Evolutionary conservation across 2,888 invertebrate species (phyloP).

Genomic region (Hypercompe scribonia): DNA sequence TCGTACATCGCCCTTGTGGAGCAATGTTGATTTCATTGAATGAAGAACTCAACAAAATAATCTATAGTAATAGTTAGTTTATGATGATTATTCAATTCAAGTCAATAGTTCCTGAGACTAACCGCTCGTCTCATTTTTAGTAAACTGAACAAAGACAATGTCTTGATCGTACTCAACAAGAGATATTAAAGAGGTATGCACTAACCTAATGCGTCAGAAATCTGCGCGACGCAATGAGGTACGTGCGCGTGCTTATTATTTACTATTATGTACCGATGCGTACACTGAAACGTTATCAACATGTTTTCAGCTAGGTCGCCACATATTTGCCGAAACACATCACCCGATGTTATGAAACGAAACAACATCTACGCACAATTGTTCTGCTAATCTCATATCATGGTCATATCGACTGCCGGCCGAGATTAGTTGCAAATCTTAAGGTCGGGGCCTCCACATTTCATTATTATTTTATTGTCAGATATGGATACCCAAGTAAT

Average conservation of each 20-base stretch:
- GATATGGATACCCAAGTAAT: no score
- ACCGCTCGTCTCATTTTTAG: not conserved
- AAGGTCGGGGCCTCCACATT: not conserved
- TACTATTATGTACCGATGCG: not conserved
- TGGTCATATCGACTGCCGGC: not conserved
- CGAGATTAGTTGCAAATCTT: not conserved
- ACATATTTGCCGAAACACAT: slow-evolving; percentile 1
- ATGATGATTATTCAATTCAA: no score
- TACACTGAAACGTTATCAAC: not conserved
- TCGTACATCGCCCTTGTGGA: not conserved
- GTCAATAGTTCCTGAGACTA: no score
- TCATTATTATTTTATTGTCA: not conserved
- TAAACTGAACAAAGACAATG: no score
- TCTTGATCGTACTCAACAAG: not conserved
- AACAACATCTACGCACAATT: slow-evolving; percentile 4
- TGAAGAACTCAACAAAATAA: not conserved
- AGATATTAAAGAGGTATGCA: not conserved
- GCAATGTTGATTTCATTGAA: not conserved
- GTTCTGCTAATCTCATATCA: slow-evolving; percentile 1
- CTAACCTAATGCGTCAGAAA: not conserved
- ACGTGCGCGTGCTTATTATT: not conserved
- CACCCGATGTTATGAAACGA: slow-evolving; percentile 15
- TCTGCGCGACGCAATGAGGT: not conserved
- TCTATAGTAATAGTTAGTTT: not conserved
- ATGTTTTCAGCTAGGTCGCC: not conserved